A percentile compares a stretch with the other conserved stretches of the same genome.
These are phyloP conservation scores for Drosophila tani DNA, from an alignment of 1,140 invertebrate genomes.

Conservation along the genomic window DNA sequence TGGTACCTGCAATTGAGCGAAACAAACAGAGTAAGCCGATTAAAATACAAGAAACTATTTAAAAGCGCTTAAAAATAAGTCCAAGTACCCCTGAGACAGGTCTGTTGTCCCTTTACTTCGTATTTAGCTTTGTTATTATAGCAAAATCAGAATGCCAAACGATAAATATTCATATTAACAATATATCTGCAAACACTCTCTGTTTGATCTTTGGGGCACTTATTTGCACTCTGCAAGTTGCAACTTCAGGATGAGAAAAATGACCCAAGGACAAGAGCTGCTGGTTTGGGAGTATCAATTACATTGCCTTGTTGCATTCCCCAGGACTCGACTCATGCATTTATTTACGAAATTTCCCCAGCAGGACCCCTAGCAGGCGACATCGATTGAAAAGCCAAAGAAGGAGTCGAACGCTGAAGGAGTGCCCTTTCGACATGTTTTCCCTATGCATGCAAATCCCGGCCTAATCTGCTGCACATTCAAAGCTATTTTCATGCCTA, in stretches of 20 bases:
- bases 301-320: slow-evolving; percentile 50
- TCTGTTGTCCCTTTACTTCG: too few species aligned
- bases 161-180: slow-evolving; percentile 16
- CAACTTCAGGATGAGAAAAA: not conserved
- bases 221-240: slow-evolving; percentile 12
- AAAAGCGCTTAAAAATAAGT: not conserved
- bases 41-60: not conserved
- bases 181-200: slow-evolving; percentile 11
- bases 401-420: slow-evolving; percentile 1
- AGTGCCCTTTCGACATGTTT: slow-evolving; percentile 43
- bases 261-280: slow-evolving; percentile 6
- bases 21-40: not conserved
- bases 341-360: slow-evolving; percentile 67
- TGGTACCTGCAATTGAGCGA: slow-evolving; percentile 65
- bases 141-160: not conserved
- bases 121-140: too few species aligned
- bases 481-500: slow-evolving; percentile 74
- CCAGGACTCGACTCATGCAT: slow-evolving; percentile 61
- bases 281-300: slow-evolving; percentile 67
- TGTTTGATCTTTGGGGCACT: slow-evolving; percentile 19
- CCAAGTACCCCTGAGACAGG: not conserved
- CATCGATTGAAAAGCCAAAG: slow-evolving; percentile 21
- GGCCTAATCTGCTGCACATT: slow-evolving; percentile 67
- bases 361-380: not conserved
- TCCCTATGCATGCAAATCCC: slow-evolving; percentile 69